Evolutionary conservation across 2,113 vertebrate genomes (phyloP).

Genomic region (Alces alces): DNA sequence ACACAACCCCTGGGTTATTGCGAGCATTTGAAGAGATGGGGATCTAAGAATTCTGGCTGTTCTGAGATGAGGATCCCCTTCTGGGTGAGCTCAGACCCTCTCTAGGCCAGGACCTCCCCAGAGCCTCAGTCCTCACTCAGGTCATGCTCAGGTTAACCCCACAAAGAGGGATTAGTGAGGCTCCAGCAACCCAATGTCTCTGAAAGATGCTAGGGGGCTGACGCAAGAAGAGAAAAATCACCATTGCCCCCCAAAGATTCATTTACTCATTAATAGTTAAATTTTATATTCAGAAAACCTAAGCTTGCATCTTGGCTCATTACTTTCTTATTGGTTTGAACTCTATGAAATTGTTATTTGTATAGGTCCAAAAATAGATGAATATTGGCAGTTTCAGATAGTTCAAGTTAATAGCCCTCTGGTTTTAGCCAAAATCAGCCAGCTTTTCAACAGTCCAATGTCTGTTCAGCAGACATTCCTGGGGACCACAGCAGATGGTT

Average conservation of each 20-base stretch:
- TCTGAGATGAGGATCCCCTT: fast-evolving
- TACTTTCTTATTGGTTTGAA: background rate
- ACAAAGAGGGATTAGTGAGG: fast-evolving
- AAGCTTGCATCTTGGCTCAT: background rate
- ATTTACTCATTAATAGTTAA: background rate
- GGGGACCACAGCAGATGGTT: fast-evolving
- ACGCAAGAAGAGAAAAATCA: fast-evolving
- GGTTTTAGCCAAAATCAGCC: background rate
- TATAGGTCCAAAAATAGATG: background rate
- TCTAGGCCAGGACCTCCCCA: fast-evolving
- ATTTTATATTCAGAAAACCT: background rate
- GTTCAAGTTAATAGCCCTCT: background rate
- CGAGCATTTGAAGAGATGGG: fast-evolving
- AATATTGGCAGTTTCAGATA: fast-evolving
- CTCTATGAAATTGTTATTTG: background rate
- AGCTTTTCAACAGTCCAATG: fast-evolving
- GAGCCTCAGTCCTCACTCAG: fast-evolving
- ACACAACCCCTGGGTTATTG: fast-evolving
- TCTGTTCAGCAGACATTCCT: background rate
- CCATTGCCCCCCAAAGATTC: background rate
- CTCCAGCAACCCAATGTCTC: fast-evolving
- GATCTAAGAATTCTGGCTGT: background rate
- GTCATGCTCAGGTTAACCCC: fast-evolving
- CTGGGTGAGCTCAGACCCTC: fast-evolving
- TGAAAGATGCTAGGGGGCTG: fast-evolving